Evolutionary conservation across 2,113 vertebrate genomes (phyloP), one percentile per base, ranked within the genome.

Genomic region (Syngnathoides biaculeatus): DNA sequence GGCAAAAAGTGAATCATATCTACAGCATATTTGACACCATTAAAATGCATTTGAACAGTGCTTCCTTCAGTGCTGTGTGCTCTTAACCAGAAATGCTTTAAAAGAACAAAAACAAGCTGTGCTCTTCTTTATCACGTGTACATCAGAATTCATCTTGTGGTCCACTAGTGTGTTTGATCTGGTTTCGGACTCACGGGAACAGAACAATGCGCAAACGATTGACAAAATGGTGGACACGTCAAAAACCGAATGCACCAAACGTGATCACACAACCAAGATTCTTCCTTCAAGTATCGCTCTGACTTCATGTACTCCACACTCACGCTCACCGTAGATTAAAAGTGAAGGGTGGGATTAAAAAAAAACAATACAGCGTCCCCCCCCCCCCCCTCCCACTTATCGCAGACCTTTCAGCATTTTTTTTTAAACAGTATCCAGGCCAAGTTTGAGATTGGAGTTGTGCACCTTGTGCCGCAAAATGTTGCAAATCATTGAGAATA

Each of bases 1-100:
- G 92, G 90, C 89, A 91, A 91, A 90, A 92, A 88, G 74, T 80
- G 79, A 83, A 57, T 17, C 26, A 76, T 89, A 88, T 90, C 65
- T 89, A 91, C 89, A 90, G 84, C 77, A 14, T 85, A 81, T 89
- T 90, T 87, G 86, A 90, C 89, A 89, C 88, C 84, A 85, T 86
- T 87, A 81, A 84, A 90, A 91, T 89, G 79, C 80, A 88, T 89
- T 69, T 77, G 71, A 89, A 90, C 77, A 81, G 86, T 89, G 86
- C 86, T 84, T 88, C 69, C 86, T 84, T 88, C 69, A 85, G 79
- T 86, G 80, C 85, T 90, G 90, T 91, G 90, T 91, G 90, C 90
- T 90, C 88, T 88, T 89, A 75, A 86, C 74, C 84, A 71, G 14
- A 84, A 78, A 80, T 68, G 63, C 77, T 77, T 79, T 3, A 30